Percentiles rank a stretch among this genome's conserved stretches.
These are phyloP conservation scores for Riptortus pedestris DNA, from an alignment of 1,140 invertebrate genomes.

Conservation along the genomic window DNA sequence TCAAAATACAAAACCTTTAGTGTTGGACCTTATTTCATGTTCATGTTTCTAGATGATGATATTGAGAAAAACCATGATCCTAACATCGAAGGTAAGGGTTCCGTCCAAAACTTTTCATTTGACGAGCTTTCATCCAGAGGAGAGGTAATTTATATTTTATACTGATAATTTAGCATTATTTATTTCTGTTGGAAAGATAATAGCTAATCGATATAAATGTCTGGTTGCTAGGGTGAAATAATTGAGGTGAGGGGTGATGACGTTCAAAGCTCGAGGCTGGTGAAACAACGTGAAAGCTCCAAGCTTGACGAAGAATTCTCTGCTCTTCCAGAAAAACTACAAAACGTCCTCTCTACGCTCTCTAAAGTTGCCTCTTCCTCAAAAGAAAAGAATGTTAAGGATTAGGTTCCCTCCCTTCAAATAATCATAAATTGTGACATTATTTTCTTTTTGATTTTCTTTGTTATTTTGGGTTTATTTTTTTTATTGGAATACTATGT, in stretches of 20 bases:
- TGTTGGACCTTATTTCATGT: neutral
- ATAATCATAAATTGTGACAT: too few species aligned
- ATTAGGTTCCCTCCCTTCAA: too few species aligned
- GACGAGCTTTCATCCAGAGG: neutral
- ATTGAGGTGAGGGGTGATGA: conserved; percentile 12
- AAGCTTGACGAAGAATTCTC: neutral
- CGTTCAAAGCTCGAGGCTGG: neutral
- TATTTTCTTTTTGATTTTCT: too few species aligned
- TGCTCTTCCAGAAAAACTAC: neutral
- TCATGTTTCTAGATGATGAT: neutral
- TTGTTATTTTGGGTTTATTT: too few species aligned
- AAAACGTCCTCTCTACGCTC: neutral
- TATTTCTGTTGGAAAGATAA: neutral
- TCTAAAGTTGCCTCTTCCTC: conserved; percentile 3
- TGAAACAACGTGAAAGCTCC: neutral
- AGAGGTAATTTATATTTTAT: neutral
- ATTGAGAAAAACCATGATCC: neutral
- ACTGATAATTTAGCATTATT: too few species aligned
- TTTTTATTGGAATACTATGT: too few species aligned
- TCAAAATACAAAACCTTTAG: neutral
- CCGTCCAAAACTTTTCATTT: conserved; percentile 7
- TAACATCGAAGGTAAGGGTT: conserved; percentile 3
- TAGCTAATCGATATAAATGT: neutral
- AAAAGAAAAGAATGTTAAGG: neutral
- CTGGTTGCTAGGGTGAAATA: conserved; percentile 3